Conservation (phyloP, 2,113 vertebrate genomes). For the Mobula hypostoma region DNA sequence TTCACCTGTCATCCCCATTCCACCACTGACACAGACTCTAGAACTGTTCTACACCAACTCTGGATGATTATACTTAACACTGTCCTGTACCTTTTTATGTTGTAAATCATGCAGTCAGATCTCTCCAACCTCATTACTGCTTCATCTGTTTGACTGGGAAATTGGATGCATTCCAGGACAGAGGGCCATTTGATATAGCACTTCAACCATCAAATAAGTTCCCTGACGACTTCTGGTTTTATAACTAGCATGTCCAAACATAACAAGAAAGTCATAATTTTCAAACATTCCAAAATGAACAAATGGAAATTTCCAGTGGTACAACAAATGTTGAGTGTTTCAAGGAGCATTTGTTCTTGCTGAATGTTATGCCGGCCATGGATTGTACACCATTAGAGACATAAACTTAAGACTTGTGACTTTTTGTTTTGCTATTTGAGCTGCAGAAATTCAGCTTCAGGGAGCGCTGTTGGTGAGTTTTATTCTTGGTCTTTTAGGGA, state of each 20-base stretch:
- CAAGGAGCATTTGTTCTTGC: background rate
- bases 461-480: background rate
- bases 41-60: background rate
- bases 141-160: background rate
- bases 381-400: background rate
- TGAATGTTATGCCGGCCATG: background rate
- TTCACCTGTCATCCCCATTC: background rate
- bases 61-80: background rate
- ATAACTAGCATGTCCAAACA: background rate
- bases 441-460: background rate
- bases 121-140: background rate
- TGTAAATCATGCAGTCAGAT: background rate
- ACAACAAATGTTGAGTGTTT: background rate
- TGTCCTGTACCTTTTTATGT: background rate
- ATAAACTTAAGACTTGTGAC: background rate
- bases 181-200: background rate
- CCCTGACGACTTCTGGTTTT: background rate
- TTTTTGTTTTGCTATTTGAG: background rate
- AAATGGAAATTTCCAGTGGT: background rate
- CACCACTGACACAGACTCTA: background rate
- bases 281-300: background rate
- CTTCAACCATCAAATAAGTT: background rate
- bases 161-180: background rate
- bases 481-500: background rate
- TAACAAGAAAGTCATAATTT: background rate